phyloP scores from a whole-genome alignment of 2,113 vertebrate genomes.

The Pavo muticus region DNA sequence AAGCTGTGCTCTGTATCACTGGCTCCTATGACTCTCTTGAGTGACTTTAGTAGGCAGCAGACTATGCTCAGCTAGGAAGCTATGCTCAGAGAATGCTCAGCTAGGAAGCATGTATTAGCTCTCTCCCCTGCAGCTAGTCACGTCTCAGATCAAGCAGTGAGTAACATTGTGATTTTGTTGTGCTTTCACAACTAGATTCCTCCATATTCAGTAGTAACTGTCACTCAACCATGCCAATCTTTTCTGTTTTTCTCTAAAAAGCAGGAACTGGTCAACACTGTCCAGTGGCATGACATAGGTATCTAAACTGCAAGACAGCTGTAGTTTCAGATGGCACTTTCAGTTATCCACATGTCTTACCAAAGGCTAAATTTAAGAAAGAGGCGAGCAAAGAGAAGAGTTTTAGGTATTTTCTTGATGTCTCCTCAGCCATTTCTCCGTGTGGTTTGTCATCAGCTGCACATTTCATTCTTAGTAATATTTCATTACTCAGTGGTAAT shows the following conservation, averaged over 20 bases:
- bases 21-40: rapidly evolving
- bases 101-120: background rate
- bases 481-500: background rate
- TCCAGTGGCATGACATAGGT: background rate
- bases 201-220: background rate
- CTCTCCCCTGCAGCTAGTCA: background rate
- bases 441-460: background rate
- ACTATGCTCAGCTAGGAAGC: background rate
- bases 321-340: background rate
- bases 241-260: background rate
- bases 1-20: background rate
- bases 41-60: background rate
- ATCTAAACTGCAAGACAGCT: background rate
- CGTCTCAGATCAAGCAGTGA: rapidly evolving
- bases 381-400: background rate
- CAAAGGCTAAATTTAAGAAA: background rate
- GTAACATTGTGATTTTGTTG: background rate
- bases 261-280: background rate
- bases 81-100: no score
- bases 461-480: background rate
- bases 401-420: background rate
- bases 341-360: background rate
- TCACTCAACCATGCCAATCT: background rate
- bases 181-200: background rate
- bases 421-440: background rate